Conservation (phyloP, 2,888 invertebrate genomes). For the Ophion slaviceki region DNA sequence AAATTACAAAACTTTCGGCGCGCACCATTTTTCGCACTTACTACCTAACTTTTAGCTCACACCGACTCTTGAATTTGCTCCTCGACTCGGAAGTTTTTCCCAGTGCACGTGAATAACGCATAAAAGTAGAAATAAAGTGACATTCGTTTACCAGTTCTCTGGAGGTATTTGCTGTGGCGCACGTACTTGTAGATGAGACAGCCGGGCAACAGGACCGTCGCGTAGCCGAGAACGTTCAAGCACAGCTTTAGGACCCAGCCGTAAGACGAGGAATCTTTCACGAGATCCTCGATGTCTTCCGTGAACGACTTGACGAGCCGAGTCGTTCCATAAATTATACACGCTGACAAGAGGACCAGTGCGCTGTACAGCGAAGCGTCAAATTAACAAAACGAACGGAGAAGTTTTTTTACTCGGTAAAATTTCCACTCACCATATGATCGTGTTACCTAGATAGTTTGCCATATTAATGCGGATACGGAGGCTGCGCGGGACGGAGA, state of each 20-base stretch:
- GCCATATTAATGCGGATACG: conserved; percentile 76
- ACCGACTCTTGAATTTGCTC: no score
- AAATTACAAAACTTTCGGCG: no score
- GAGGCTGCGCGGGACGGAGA: not conserved
- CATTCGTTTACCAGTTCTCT: conserved; percentile 88
- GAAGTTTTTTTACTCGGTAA: conserved; percentile 1
- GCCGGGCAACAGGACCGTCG: conserved; percentile 94
- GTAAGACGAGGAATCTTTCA: conserved; percentile 83
- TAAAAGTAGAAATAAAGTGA: conserved; percentile 35
- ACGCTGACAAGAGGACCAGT: conserved; percentile 83
- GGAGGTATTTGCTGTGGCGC: conserved; percentile 90
- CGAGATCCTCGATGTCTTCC: conserved; percentile 75
- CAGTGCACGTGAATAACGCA: not conserved
- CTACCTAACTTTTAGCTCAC: no score
- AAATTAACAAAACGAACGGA: not conserved
- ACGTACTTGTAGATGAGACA: conserved; percentile 93
- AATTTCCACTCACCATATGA: conserved; percentile 79
- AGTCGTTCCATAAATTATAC: conserved; percentile 83
- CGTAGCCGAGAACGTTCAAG: conserved; percentile 94
- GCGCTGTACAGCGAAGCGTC: conserved; percentile 76
- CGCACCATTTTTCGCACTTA: no score
- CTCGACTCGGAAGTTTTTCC: no score
- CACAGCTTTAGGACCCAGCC: conserved; percentile 91
- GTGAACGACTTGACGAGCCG: conserved; percentile 80
- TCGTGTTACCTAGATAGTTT: conserved; percentile 80